Base-by-base conservation (phyloP, 2,797 vertebrate species). In the Pagetopsis macropterus region DNA sequence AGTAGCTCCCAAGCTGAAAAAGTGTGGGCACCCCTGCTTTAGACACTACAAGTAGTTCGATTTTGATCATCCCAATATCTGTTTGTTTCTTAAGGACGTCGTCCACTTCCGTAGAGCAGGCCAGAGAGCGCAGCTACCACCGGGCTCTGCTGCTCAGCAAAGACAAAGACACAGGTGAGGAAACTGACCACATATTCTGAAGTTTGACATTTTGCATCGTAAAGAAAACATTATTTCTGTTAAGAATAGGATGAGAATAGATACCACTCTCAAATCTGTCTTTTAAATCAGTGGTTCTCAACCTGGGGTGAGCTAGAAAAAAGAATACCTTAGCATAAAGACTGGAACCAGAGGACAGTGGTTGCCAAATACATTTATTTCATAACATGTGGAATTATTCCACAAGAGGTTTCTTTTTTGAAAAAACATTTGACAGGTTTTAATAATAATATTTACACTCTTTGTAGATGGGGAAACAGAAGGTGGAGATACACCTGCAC, bases 81-180 rank as follows among this genome's bases (percentile, higher is more conserved):
- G 15, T 21, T 17, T 17, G 15, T 2, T 31, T 4, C 57, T 50
- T 50, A 71, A 99, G 98, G 98, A 99, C 95, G 54, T 97, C 97
- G 12, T 98, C 98, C 33, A 99, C 96, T 0, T 99, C 97, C 19
- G 98, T 99, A 66, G 98, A 99, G 67, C 97, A 99, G 94, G 98
- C 97, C 40, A 91, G 98, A 84, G 98, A 99, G 82, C 95, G 98
- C 60, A 94, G 97, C 91, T 99, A 99, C 17, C 97, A 98, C 86
- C 86, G 98, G 91, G 98, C 96, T n/a, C 87, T 99, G 85, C 95
- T 98, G 86, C 95, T 99, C 78, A 99, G 96, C 84, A 97, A 97
- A 84, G 97, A 98, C 84, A 97, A 96, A 85, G 98, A 98, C 40
- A 85, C 94, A 40, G 98, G 98, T 98, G 87, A 82, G 85, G 41